Percentiles rank a stretch among this genome's conserved stretches.
phyloP scores from a whole-genome alignment of 2,797 vertebrate genomes.

The Sebastes oblongus region DNA sequence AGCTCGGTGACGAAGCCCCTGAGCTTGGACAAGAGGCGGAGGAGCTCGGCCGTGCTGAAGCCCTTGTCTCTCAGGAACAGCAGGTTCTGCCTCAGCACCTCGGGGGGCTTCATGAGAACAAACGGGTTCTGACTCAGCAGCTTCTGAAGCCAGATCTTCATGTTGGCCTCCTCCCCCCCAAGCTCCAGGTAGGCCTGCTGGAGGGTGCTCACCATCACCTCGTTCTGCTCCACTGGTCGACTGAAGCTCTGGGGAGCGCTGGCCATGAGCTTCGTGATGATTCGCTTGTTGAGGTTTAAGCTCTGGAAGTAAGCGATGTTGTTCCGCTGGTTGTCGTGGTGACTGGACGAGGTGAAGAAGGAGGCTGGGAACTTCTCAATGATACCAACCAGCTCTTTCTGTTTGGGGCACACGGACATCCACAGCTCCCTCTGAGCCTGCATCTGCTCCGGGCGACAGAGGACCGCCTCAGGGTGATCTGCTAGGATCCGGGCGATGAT shows the following conservation, averaged over 20 bases:
- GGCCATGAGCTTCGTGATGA: constrained; percentile 91
- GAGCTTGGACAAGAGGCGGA: constrained; percentile 90
- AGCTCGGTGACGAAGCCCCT: constrained; percentile 92
- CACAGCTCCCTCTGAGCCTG: constrained; percentile 86
- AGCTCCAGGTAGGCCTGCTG: constrained; percentile 85
- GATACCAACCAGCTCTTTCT: constrained; percentile 85
- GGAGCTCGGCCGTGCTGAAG: constrained; percentile 86
- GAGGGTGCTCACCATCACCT: constrained; percentile 82
- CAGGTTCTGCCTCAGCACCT: constrained; percentile 83
- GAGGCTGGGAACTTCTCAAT: constrained; percentile 93
- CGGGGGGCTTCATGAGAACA: constrained; percentile 86
- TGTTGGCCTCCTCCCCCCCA: constrained; percentile 87
- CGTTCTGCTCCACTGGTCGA: constrained; percentile 85
- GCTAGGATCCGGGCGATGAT: constrained; percentile 86
- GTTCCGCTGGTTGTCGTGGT: constrained; percentile 84
- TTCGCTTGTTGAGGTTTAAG: constrained; percentile 88
- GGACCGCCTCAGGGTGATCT: constrained; percentile 89
- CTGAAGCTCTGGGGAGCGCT: constrained; percentile 88
- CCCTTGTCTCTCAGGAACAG: constrained; percentile 84
- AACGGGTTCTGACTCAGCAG: constrained; percentile 93
- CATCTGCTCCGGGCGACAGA: constrained; percentile 85
- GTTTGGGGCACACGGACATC: constrained; percentile 86
- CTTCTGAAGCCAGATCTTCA: constrained; percentile 93
- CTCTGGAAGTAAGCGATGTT: constrained; percentile 90
- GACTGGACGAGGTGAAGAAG: constrained; percentile 85